Conservation (phyloP, 1,140 invertebrate species). For the Liolophura sinensis region DNA sequence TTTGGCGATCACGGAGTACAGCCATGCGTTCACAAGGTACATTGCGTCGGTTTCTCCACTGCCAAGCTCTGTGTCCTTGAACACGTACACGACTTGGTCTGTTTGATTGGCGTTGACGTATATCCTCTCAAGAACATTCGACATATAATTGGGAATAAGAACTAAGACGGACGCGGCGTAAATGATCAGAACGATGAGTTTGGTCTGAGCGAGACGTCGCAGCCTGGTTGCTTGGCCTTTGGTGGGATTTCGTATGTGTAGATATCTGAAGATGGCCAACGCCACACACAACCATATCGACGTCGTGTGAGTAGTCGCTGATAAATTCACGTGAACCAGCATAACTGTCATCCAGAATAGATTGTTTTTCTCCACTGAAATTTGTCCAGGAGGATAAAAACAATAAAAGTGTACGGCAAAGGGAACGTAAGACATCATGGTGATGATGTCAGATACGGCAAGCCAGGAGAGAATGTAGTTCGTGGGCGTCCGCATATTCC, state of each 20-base stretch:
- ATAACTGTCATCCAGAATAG: constrained; percentile 48
- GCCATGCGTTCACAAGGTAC: constrained; percentile 50
- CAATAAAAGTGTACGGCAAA: constrained; percentile 72
- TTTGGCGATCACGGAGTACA: constrained; percentile 53
- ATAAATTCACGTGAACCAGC: constrained; percentile 66
- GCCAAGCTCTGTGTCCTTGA: constrained; percentile 55
- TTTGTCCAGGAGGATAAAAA: constrained; percentile 25
- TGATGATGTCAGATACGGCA: constrained; percentile 82
- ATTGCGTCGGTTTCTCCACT: constrained; percentile 65
- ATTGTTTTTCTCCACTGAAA: constrained; percentile 38
- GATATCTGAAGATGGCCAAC: constrained; percentile 88
- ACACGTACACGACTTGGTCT: constrained; percentile 52
- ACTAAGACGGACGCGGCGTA: constrained; percentile 75
- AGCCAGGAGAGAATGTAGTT: constrained; percentile 83
- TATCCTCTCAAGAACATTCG: constrained; percentile 31
- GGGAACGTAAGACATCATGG: constrained; percentile 87
- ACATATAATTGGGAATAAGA: constrained; percentile 74
- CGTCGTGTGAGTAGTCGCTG: constrained; percentile 84
- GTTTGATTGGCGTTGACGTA: not conserved
- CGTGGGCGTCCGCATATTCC: constrained; percentile 81
- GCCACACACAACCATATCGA: constrained; percentile 92
- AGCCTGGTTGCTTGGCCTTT: constrained; percentile 64
- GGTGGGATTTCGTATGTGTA: constrained; percentile 78
- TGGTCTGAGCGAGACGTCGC: constrained; percentile 66
- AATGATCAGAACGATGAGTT: constrained; percentile 71